Base-by-base conservation (phyloP, 2,888 invertebrate genomes). In the Coecobrya sp. region DNA sequence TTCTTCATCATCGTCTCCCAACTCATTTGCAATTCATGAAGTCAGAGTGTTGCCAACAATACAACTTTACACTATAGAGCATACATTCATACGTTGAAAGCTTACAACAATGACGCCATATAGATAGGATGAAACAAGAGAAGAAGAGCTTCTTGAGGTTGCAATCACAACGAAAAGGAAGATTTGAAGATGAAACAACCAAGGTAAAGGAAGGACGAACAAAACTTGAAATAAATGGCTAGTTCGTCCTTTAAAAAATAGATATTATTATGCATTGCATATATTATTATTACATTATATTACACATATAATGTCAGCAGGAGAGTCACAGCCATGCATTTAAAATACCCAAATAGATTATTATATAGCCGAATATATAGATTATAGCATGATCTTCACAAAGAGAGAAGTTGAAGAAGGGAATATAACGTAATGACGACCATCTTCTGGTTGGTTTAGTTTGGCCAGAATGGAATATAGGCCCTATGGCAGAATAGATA, bases 11-110 rank as follows among this genome's bases (percentile, higher is more conserved):
- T 62, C 70, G 7, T 84, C 73, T 82, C 73, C 68, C 45, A 36
- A 5, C 91, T 91, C 85, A 91, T 91, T 86, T 86, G 91, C 91
- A 91, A 91, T 91, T 91, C 91, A 91, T 91, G 91, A 91, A 86
- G 90, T 55, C 76, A 27, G 79, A 85, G 89, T 90, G 89, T 84
- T 90, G 89, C 85, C 89, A 90, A 90, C 79, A 87, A 70, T 90
- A 62, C 55, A 90, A 30, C 30, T 68, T 30, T 36, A 68, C 25
- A 30, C 13, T 68, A 68, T 13, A 10, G 27, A 27, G 27, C n/a
- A 22, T 2, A 79, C 59, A 42, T 73, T 19, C 16, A 25, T 13
- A 22, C n/a, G 36, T 36, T 36, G 36, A 36, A 7, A 36, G 36
- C 1, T 22, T 25, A 45, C 45, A 45, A 68, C 65, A 65, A 65